Conservation (phyloP, 2,113 vertebrate species). For the Boulengerochromis microlepis region DNA sequence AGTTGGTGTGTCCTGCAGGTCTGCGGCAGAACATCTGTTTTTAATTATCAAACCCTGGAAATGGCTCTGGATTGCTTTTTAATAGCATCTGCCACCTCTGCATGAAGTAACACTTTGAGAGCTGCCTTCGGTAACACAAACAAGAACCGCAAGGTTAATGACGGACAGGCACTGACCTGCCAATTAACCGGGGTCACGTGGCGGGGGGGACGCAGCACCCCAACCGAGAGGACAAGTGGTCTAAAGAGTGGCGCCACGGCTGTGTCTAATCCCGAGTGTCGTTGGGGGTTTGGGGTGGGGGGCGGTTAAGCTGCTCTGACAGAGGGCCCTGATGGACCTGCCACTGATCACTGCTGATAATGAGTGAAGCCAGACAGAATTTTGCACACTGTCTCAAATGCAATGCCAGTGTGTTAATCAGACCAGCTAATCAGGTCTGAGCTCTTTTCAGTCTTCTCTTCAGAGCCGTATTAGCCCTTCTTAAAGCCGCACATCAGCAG, state of each 20-base stretch:
- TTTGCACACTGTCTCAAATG: slow-evolving; percentile 45
- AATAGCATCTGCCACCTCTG: slow-evolving; percentile 20
- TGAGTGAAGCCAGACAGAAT: slow-evolving; percentile 58
- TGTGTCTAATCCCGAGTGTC: slow-evolving; percentile 48
- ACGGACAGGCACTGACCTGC: slow-evolving; percentile 14
- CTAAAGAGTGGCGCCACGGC: slow-evolving; percentile 36
- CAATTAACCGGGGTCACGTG: not conserved
- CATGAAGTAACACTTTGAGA: slow-evolving; percentile 6
- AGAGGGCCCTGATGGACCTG: slow-evolving; percentile 51
- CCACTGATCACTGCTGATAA: slow-evolving; percentile 55
- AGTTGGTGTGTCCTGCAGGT: slow-evolving; percentile 9
- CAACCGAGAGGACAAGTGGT: slow-evolving; percentile 38
- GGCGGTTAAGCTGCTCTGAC: slow-evolving; percentile 46
- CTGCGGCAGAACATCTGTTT: slow-evolving; percentile 36
- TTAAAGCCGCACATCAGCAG: not conserved
- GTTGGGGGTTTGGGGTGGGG: not conserved
- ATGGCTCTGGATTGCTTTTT: slow-evolving; percentile 5
- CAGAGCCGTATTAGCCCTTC: not conserved
- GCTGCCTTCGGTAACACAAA: slow-evolving; percentile 9
- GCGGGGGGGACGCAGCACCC: not conserved
- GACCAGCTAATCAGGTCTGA: slow-evolving; percentile 66
- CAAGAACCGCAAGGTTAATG: slow-evolving; percentile 13
- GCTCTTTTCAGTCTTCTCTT: slow-evolving; percentile 24
- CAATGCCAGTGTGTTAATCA: slow-evolving; percentile 43
- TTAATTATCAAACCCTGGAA: slow-evolving; percentile 14